Percentiles rank a stretch among this genome's conserved stretches.
Conservation (phyloP, 1,140 invertebrate genomes). For the Nautilus pompilius region DNA sequence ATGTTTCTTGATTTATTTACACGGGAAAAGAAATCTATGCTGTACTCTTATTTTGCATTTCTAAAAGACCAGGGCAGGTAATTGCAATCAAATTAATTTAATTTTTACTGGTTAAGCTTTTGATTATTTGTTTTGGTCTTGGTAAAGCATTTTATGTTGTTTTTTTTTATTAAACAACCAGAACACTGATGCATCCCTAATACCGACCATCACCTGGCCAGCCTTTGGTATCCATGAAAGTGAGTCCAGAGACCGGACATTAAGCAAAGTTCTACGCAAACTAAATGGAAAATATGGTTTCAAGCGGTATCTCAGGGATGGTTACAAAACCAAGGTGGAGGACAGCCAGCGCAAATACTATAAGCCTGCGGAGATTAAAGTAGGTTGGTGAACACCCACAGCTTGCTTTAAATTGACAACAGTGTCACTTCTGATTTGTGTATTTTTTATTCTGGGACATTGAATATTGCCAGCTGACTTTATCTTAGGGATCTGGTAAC, state of each 20-base stretch:
- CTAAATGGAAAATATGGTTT: constrained; percentile 90
- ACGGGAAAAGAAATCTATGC: no score
- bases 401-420: no score
- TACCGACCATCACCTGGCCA: constrained; percentile 94
- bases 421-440: no score
- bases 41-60: no score
- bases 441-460: no score
- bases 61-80: no score
- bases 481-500: no score
- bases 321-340: constrained; percentile 87
- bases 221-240: constrained; percentile 97
- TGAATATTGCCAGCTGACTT: no score
- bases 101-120: no score
- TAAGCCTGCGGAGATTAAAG: constrained; percentile 69
- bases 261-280: constrained; percentile 79
- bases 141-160: not conserved
- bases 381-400: constrained; percentile 33
- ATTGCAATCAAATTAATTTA: no score
- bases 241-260: constrained; percentile 78
- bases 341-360: constrained; percentile 73
- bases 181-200: constrained; percentile 81
- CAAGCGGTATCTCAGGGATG: constrained; percentile 93
- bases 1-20: no score
- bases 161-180: constrained; percentile 36
- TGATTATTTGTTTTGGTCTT: no score